Conservation (phyloP, 1,140 invertebrate genomes). For the Diorhabda sublineata region DNA sequence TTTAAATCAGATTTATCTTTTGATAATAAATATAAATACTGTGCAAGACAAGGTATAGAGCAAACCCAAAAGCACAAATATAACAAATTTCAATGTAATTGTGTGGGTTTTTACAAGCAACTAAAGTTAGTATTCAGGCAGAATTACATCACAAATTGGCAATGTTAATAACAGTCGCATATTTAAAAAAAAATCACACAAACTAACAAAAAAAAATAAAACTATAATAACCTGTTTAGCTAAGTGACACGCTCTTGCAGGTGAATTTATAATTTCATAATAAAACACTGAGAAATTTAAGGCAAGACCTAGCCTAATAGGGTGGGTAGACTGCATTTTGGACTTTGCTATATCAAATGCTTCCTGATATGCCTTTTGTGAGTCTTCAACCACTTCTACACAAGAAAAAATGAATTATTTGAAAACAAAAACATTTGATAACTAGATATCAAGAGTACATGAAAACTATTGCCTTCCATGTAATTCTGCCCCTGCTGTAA, state of each 20-base stretch:
- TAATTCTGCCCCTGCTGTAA: constrained; percentile 42
- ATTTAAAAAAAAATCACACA: constrained; percentile 22
- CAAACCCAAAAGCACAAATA: neutral
- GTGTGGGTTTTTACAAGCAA: constrained; percentile 6
- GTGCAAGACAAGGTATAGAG: neutral
- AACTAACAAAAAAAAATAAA: constrained; percentile 23
- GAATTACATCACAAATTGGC: constrained; percentile 42
- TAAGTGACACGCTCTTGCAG: constrained; percentile 93
- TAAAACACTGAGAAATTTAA: constrained; percentile 99
- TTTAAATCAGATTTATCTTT: no score
- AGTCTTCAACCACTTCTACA: constrained; percentile 94
- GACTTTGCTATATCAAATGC: constrained; percentile 97
- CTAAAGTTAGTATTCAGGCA: constrained; percentile 40
- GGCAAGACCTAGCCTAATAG: constrained; percentile 92
- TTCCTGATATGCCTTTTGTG: constrained; percentile 97
- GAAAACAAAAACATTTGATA: neutral
- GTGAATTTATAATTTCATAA: constrained; percentile 98
- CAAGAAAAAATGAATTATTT: constrained; percentile 46
- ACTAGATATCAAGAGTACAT: constrained; percentile 4
- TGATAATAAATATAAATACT: no score
- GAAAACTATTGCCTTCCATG: constrained; percentile 23
- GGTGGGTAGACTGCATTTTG: constrained; percentile 98
- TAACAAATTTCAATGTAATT: neutral
- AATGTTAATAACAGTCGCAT: constrained; percentile 23
- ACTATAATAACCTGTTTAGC: constrained; percentile 83